These are phyloP conservation scores for Sorex maritimensis DNA, from an alignment of 2,797 vertebrate species.

Conservation along the genomic window DNA sequence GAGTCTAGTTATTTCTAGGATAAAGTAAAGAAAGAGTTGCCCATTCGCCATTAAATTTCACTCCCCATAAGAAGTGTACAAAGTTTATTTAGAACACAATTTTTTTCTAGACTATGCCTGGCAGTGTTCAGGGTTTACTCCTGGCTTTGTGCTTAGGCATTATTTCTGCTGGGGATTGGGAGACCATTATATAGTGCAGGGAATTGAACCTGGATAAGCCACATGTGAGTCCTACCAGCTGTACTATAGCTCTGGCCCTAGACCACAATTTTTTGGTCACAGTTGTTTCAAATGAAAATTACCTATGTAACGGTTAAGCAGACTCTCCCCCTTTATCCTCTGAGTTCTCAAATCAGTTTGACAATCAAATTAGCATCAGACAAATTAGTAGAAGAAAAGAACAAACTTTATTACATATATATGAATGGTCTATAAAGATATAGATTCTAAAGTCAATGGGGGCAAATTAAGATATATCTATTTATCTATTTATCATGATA, in stretches of 20 bases:
- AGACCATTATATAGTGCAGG: too few species aligned
- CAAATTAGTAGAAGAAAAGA: not conserved
- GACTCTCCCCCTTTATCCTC: not conserved
- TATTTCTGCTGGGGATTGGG: too few species aligned
- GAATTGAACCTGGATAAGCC: too few species aligned
- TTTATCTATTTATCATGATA: too few species aligned
- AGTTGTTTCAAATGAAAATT: constrained; percentile 58
- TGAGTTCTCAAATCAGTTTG: not conserved
- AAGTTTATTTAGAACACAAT: not conserved
- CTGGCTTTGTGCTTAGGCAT: too few species aligned
- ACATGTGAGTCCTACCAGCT: too few species aligned
- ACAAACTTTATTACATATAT: not conserved
- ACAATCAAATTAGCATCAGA: not conserved
- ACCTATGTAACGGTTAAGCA: not conserved
- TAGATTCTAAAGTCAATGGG: not conserved
- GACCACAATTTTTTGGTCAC: not conserved
- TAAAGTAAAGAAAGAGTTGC: not conserved
- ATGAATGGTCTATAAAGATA: not conserved
- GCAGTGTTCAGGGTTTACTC: too few species aligned
- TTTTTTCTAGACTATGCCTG: not conserved
- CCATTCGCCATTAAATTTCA: constrained; percentile 47
- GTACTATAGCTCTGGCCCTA: not conserved
- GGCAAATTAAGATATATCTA: not conserved
- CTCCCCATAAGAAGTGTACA: not conserved
- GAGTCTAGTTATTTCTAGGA: constrained; percentile 13